Percentiles rank a stretch among this genome's conserved stretches.
phyloP scores from a whole-genome alignment of 2,888 invertebrate genomes.

The Andrena flavipes region DNA sequence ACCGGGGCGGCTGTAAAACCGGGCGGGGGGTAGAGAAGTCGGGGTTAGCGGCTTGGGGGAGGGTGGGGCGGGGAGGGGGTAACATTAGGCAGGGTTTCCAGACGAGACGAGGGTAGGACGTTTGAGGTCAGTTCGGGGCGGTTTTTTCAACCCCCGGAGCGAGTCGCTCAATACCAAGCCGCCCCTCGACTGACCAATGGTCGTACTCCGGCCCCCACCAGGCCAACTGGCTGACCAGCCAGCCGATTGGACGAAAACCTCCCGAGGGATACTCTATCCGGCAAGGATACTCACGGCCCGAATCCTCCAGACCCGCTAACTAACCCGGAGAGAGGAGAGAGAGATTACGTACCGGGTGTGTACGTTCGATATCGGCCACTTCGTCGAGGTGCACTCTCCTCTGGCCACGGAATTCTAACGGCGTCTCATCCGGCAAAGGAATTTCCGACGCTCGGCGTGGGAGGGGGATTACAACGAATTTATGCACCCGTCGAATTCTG shows the following conservation, averaged over 20 bases:
- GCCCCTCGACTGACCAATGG: constrained; percentile 83
- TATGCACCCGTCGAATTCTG: constrained; percentile 52
- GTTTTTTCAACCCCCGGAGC: constrained; percentile 83
- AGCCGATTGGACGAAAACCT: constrained; percentile 82
- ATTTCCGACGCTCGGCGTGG: constrained; percentile 52
- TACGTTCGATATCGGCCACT: constrained; percentile 62
- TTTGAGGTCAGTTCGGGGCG: constrained; percentile 84
- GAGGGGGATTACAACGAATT: constrained; percentile 69
- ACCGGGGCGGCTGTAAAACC: constrained; percentile 59
- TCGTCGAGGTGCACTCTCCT: constrained; percentile 52
- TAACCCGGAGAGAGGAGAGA: constrained; percentile 79
- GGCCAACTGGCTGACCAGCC: constrained; percentile 79
- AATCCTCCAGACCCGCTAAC: constrained; percentile 81
- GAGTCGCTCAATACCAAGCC: constrained; percentile 83
- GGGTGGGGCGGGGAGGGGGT: constrained; percentile 54
- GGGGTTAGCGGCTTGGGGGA: constrained; percentile 54
- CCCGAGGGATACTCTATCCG: constrained; percentile 79
- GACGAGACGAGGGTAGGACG: constrained; percentile 84
- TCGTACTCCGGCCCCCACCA: constrained; percentile 82
- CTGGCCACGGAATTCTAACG: constrained; percentile 44
- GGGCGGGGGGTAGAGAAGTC: constrained; percentile 47
- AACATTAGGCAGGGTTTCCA: constrained; percentile 82
- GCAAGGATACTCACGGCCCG: constrained; percentile 76
- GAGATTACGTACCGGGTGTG: constrained; percentile 81
- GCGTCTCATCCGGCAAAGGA: constrained; percentile 64